phyloP scores from a whole-genome alignment of 2,888 invertebrate genomes.

The Caradrina kadenii region DNA sequence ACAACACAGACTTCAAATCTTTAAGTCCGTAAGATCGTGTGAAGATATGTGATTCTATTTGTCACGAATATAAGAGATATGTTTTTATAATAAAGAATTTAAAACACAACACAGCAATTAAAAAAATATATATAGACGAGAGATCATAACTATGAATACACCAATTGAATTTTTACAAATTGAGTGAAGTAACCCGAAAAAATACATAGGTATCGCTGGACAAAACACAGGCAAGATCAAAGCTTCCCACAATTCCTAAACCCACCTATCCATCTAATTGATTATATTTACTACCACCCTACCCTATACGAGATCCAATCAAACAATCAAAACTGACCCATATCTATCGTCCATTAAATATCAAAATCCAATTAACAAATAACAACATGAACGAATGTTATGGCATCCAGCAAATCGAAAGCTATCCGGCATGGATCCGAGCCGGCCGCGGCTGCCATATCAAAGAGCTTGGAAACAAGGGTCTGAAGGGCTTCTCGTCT shows the following conservation, averaged over 20 bases:
- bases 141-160: too few relatives aligned
- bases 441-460: slow-evolving; percentile 45
- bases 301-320: slow-evolving; percentile 21
- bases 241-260: neutral
- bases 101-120: too few relatives aligned
- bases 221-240: neutral
- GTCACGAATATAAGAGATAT: too few relatives aligned
- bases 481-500: slow-evolving; percentile 60
- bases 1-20: too few relatives aligned
- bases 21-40: too few relatives aligned
- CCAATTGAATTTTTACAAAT: too few relatives aligned
- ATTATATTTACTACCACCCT: slow-evolving; percentile 32
- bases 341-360: slow-evolving; percentile 43
- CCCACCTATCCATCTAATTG: slow-evolving; percentile 3
- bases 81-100: too few relatives aligned
- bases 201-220: neutral
- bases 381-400: slow-evolving; percentile 32
- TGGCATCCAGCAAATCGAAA: slow-evolving; percentile 25
- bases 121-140: too few relatives aligned
- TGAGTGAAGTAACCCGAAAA: neutral
- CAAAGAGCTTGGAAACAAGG: slow-evolving; percentile 66
- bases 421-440: slow-evolving; percentile 28
- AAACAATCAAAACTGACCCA: slow-evolving; percentile 45
- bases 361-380: slow-evolving; percentile 57
- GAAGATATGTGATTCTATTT: too few relatives aligned